Base-by-base conservation (phyloP, 1,140 invertebrate genomes). In the Drosophila equinoxialis region DNA sequence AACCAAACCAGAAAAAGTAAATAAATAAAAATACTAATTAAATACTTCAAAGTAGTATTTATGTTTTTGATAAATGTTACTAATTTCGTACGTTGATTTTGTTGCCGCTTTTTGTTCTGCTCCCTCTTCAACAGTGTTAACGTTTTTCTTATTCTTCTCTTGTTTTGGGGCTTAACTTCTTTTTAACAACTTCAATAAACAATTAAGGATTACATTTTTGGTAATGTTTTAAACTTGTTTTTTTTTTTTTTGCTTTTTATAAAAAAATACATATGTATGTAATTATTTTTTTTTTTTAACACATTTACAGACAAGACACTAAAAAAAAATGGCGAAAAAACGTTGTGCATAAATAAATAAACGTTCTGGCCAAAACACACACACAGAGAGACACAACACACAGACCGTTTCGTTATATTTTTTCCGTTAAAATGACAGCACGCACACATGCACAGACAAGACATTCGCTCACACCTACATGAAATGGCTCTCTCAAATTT, bases 21-120 rank as follows among this genome's bases (percentile, higher is more conserved):
- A 72, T 65, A 71, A 68, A 54, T 67, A 45, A 45, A 74, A 78
- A 11, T 51, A 48, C 17, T 51, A 11, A 51, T 17, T 8, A 8
- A 48, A 48, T 48, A 20, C 14, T 48, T 45, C 0, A 14, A 20
- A 20, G 14, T 7, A 20, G 6, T 48, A 8, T 48, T 48, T 48
- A 10, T 48, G 26, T 30, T 30, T 30, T 37, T 37, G 1, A 3
- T 11, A 37, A 48, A 20, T 0, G 14, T 17, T 17, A 51, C 20
- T 10, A 10, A 23, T 17, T 51, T 51, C 0, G 45, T 51, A 51
- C 45, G 45, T 51, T 48, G 45, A 20, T 48, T 48, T 17, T 17
- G 45, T 48, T 48, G 45, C 45, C 45, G 45, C 14, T 51, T 11
- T 11, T 11, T 39, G 37, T 3, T 11, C 10, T 39, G 45, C 45